Evolutionary conservation across 92 coral and sea anemone genomes (phyloP).

Genomic region (Siderastrea siderea): DNA sequence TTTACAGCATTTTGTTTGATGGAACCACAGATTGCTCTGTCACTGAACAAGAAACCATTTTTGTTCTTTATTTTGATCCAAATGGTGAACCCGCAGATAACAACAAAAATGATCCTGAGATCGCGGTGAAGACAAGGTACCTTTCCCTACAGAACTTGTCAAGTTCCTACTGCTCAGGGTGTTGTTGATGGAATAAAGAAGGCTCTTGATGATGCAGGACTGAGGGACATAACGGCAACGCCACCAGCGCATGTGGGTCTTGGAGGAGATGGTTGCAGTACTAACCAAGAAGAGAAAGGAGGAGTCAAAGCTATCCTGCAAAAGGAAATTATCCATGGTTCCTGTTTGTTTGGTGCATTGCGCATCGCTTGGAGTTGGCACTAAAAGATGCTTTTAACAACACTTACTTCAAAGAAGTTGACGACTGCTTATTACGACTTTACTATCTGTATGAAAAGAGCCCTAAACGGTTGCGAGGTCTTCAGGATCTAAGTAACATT

Average conservation of each 20-base stretch:
- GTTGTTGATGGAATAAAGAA: not conserved
- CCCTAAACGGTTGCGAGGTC: not conserved
- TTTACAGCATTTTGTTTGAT: not conserved
- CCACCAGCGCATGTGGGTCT: not conserved
- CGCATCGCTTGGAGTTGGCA: not conserved
- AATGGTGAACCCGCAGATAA: not conserved
- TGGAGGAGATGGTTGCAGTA: constrained; percentile 1
- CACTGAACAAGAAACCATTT: not conserved
- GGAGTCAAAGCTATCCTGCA: not conserved
- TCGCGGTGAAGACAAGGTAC: not conserved
- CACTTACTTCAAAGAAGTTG: not conserved
- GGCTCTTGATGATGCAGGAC: not conserved
- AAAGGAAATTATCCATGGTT: not conserved
- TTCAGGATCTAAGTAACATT: not conserved
- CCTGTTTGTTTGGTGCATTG: not conserved
- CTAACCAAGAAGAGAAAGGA: not conserved
- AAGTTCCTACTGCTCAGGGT: not conserved
- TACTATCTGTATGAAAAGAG: constrained; percentile 6
- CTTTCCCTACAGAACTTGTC: not conserved
- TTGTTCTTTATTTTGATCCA: not conserved
- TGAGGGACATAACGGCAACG: not conserved
- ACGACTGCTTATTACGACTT: not conserved
- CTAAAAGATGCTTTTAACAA: not conserved
- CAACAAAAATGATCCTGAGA: not conserved
- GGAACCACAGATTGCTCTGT: not conserved